Evolutionary conservation across 2,888 invertebrate species (phyloP), one percentile per base, ranked within the genome.

Genomic region (Sussaba pulchella): DNA sequence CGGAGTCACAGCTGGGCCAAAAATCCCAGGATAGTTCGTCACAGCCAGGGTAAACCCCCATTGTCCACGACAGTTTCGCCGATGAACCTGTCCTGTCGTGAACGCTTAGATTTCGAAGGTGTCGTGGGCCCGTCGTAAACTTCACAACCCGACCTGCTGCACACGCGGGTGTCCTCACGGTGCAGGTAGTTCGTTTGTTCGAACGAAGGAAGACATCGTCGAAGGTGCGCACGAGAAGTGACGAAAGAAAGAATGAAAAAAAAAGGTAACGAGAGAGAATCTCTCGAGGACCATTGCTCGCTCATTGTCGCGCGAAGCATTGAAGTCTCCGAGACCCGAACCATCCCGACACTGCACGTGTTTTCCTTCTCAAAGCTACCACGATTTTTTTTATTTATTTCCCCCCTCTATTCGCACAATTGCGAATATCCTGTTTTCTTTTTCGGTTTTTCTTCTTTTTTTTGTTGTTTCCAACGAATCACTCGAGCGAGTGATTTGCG

Each of bases 71-170:
- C 21, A 47, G 66, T 39, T 64, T 24, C 69, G 52, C 52, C 76
- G 69, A 76, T 76, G 76, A 63, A 76, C 76, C 76, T 75, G 75
- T 75, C 45, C 75, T 26, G 76, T 69, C 63, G 76, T 69, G 43
- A 69, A 76, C 5, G 36, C 52, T 14, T 2, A 63, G 31, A 47
- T 31, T 47, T 50, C 61, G 61, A 41, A 76, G 76, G 69, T 76
- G 69, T 76, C 61, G 69, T 43, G n/a, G 73, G 10, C 64, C 26
- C n/a, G 59, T 74, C 59, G 67, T 74, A 74, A 74, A 75, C 47
- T 26, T 21, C 41, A 57, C 31, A 43, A 57, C 21, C 17, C 39
- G 36, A 21, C 41, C 24, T 61, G 47, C n/a, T n/a, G n/a, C n/a
- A n/a, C 59, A 50, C 54, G 47, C 31, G 24, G 2, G 17, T 45